A percentile compares a stretch with the other conserved stretches of the same genome.
These are phyloP conservation scores for Hyla sarda DNA, from an alignment of 2,113 vertebrate species.

Conservation along the genomic window DNA sequence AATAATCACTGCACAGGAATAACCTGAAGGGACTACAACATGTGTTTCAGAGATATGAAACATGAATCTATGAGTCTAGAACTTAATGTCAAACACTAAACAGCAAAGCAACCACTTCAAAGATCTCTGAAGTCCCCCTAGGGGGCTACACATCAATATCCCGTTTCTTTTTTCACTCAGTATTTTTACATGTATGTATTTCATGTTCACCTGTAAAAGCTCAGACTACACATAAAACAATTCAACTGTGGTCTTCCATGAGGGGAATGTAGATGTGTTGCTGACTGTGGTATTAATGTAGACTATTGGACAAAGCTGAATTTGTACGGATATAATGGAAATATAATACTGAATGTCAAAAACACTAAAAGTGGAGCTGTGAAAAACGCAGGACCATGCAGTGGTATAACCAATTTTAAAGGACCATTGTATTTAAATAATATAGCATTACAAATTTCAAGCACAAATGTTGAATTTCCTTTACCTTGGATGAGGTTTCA, in stretches of 20 bases:
- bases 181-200: slow-evolving; percentile 1
- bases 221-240: not conserved
- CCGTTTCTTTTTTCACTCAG: not conserved
- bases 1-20: slow-evolving; percentile 16
- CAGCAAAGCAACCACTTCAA: not conserved
- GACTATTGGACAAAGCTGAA: not conserved
- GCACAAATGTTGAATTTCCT: too few species aligned
- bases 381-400: not conserved
- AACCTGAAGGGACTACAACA: slow-evolving; percentile 12
- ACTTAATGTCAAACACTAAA: slow-evolving; percentile 16
- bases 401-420: too few species aligned
- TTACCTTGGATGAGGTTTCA: too few species aligned
- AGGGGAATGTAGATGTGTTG: not conserved
- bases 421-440: too few species aligned
- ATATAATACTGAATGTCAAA: not conserved
- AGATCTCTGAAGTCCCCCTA: not conserved
- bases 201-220: not conserved
- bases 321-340: not conserved
- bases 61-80: slow-evolving; percentile 17
- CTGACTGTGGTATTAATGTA: not conserved
- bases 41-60: slow-evolving; percentile 28
- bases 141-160: slow-evolving; percentile 30
- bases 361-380: not conserved
- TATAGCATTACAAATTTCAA: too few species aligned
- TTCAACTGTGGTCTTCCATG: too few species aligned